Base-by-base conservation (phyloP, 1,140 invertebrate species). In the Drosophila neocordata region DNA sequence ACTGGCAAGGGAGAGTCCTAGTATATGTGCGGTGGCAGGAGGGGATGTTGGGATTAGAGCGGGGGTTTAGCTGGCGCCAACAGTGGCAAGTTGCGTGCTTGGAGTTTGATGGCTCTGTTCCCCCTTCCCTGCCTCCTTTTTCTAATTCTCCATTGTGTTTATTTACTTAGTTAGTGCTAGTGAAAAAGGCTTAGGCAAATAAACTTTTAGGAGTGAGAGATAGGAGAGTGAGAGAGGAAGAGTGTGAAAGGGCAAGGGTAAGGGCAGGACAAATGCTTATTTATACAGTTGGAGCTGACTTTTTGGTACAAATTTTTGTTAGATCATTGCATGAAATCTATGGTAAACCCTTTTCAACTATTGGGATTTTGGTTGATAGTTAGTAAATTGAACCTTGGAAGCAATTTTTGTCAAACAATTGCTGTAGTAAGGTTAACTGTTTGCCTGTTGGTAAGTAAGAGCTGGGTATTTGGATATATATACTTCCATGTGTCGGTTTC, bases 41-140 rank as follows among this genome's bases (percentile, higher is more conserved):
- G 27, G 7, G 27, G 27, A 31, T 13, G 41, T 20, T 20, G 11
- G 41, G 41, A 48, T 48, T 48, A 48, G 15, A 20, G 15, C 6
- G 41, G 15, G 15, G 15, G 20, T 27, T 22, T 60, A 74, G 67
- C 51, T 74, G 72, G 72, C 72, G 72, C 72, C 72, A 74, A 69
- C 37, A 56, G 71, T 67, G 44, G 67, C 66, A 74, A 74, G 71
- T 48, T 48, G 41, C 41, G 41, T 48, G 41, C 41, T 44, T 44
- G 15, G 15, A 44, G 41, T 44, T 44, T 44, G 41, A 44, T 44
- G 41, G 41, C 15, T 44, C 41, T 44, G 15, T 44, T 44, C 18
- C 7, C 15, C 15, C 37, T 3, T n/a, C 5, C 34, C 34, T 2
- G 9, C 37, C 15, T 12, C 38, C 41, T 8, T 48, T 48, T 48